A percentile compares a stretch with the other conserved stretches of the same genome.
Evolutionary conservation across 2,888 invertebrate species (phyloP).

Genomic region (Acanthacorydalis orientalis): DNA sequence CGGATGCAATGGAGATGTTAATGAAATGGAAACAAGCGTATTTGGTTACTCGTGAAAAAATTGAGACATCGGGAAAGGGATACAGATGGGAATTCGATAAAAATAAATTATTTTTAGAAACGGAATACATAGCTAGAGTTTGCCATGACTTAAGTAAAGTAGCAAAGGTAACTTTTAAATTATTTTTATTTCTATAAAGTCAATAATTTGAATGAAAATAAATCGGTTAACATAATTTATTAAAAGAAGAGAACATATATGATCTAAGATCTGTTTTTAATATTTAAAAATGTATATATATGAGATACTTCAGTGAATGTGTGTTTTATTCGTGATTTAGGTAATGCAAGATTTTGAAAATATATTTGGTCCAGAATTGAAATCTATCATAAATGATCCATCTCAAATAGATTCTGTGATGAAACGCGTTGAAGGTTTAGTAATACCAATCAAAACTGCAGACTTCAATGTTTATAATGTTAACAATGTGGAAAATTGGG

Average conservation of each 20-base stretch:
- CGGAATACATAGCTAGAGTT: slow-evolving; percentile 71
- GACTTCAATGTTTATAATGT: slow-evolving; percentile 72
- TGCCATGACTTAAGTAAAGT: slow-evolving; percentile 65
- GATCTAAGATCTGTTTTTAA: no score
- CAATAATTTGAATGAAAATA: not conserved
- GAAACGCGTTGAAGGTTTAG: slow-evolving; percentile 59
- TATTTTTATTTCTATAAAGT: no score
- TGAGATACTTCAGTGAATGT: not conserved
- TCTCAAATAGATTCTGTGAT: slow-evolving; percentile 73
- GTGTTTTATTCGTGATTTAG: slow-evolving; percentile 22
- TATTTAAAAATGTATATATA: no score
- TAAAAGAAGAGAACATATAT: no score
- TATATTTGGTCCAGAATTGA: slow-evolving; percentile 73
- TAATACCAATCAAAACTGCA: slow-evolving; percentile 56
- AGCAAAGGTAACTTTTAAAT: slow-evolving; percentile 37
- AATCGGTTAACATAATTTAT: no score
- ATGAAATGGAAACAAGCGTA: slow-evolving; percentile 61
- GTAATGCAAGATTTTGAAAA: slow-evolving; percentile 76
- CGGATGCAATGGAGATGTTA: slow-evolving; percentile 49
- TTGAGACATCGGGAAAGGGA: slow-evolving; percentile 72
- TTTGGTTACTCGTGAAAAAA: slow-evolving; percentile 59
- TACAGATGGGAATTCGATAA: slow-evolving; percentile 87
- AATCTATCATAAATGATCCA: slow-evolving; percentile 74
- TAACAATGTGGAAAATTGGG: slow-evolving; percentile 73
- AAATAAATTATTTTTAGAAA: slow-evolving; percentile 58